phyloP scores from a whole-genome alignment of 2,797 vertebrate genomes.

The Bryconaethiops microstoma region DNA sequence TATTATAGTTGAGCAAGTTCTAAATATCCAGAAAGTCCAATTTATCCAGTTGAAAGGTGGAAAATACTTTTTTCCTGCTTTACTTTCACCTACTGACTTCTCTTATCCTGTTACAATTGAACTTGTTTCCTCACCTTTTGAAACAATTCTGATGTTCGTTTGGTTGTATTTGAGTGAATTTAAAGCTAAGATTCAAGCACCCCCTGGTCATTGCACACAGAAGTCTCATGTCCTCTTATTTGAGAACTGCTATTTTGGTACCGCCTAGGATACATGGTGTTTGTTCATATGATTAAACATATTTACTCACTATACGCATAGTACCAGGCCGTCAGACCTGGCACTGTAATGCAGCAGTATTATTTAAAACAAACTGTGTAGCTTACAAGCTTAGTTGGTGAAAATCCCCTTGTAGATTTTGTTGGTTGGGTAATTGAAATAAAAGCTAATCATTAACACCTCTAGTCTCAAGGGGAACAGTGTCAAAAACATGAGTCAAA shows the following conservation, averaged over 20 bases:
- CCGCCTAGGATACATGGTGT: not conserved
- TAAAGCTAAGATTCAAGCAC: not conserved
- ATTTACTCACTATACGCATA: not conserved
- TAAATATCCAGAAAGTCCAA: not conserved
- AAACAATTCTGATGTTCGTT: not conserved
- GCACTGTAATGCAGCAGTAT: too few relatives aligned
- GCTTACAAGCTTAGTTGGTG: not conserved
- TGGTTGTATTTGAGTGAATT: not conserved
- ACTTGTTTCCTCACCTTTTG: not conserved
- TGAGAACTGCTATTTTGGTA: not conserved
- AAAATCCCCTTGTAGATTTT: not conserved
- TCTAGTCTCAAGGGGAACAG: not conserved
- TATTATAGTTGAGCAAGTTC: not conserved
- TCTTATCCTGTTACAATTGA: not conserved
- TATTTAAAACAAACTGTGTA: not conserved
- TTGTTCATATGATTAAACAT: conserved; percentile 15
- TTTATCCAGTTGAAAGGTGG: not conserved
- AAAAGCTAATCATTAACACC: conserved; percentile 20
- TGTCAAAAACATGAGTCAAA: not conserved
- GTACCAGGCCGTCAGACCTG: not conserved
- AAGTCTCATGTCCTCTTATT: not conserved
- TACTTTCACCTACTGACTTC: not conserved
- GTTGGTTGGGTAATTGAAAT: conserved; percentile 3
- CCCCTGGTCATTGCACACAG: not conserved
- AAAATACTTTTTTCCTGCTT: not conserved